A percentile compares a stretch with the other conserved stretches of the same genome.
These are phyloP conservation scores for Microdon myrmicae DNA, from an alignment of 2,888 invertebrate genomes.

Conservation along the genomic window DNA sequence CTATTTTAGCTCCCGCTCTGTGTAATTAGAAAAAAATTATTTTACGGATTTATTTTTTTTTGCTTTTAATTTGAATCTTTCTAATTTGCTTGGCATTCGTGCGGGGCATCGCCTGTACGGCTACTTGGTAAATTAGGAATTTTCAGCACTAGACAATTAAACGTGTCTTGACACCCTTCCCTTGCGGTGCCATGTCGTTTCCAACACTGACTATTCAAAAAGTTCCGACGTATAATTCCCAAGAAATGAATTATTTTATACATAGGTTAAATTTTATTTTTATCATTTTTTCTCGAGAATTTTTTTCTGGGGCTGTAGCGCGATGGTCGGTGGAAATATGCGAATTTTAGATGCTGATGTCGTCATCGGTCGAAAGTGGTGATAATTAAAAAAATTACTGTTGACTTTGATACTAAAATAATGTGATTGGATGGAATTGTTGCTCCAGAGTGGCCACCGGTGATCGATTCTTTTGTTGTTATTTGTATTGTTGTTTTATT, in stretches of 20 bases:
- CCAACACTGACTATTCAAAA: no score
- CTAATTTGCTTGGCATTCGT: slow-evolving; percentile 18
- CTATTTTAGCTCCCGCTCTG: slow-evolving; percentile 37
- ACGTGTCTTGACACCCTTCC: slow-evolving; percentile 43
- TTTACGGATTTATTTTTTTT: not conserved
- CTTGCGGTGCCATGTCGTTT: no score
- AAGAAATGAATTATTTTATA: slow-evolving; percentile 9
- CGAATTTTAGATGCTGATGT: slow-evolving; percentile 23
- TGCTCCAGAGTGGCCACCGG: no score
- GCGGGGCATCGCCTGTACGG: slow-evolving; percentile 3
- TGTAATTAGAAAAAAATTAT: slow-evolving; percentile 9
- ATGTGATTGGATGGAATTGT: slow-evolving; percentile 24
- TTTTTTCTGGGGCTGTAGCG: not conserved
- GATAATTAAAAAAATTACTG: no score
- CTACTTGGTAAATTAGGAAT: slow-evolving; percentile 16
- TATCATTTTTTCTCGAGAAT: slow-evolving; percentile 9
- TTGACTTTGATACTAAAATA: slow-evolving; percentile 14
- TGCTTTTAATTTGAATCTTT: slow-evolving; percentile 12
- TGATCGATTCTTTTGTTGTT: no score
- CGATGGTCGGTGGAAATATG: slow-evolving; percentile 3
- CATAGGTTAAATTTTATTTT: slow-evolving; percentile 11
- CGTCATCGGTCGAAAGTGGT: slow-evolving; percentile 5
- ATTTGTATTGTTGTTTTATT: no score
- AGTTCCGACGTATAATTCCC: slow-evolving; percentile 6
- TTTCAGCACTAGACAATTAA: slow-evolving; percentile 27